phyloP scores from a whole-genome alignment of 1,140 invertebrate species.

The Sminthurinus signatus region DNA sequence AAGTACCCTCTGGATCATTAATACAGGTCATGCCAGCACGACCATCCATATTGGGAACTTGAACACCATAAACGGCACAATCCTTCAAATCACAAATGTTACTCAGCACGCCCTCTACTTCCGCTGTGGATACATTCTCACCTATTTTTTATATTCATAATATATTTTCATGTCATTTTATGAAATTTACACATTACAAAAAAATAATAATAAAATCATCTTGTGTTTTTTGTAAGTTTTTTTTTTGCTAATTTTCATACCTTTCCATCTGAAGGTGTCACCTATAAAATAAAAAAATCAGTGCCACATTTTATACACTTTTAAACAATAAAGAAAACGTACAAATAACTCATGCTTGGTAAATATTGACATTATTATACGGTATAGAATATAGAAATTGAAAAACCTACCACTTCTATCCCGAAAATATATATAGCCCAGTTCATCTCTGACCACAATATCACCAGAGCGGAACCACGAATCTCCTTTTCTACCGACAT shows the following conservation, averaged over 20 bases:
- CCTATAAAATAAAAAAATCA: neutral
- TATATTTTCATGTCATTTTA: neutral
- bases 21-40: slow-evolving; percentile 95
- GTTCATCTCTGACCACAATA: too few relatives aligned
- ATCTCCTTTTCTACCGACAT: slow-evolving; percentile 57
- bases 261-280: slow-evolving; percentile 42
- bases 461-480: slow-evolving; percentile 56
- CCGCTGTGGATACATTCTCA: slow-evolving; percentile 63
- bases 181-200: too few relatives aligned
- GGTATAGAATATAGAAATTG: too few relatives aligned
- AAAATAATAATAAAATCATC: too few relatives aligned
- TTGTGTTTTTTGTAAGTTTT: too few relatives aligned
- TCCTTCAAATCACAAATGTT: slow-evolving; percentile 52
- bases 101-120: slow-evolving; percentile 58
- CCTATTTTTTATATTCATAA: slow-evolving; percentile 54
- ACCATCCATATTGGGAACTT: slow-evolving; percentile 64
- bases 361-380: too few relatives aligned
- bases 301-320: too few relatives aligned
- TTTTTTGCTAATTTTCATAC: neutral
- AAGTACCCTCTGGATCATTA: slow-evolving; percentile 63
- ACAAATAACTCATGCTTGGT: too few relatives aligned
- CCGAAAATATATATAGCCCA: slow-evolving; percentile 43
- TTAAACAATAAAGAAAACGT: too few relatives aligned
- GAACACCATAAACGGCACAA: slow-evolving; percentile 59
- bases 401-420: neutral